Evolutionary conservation across 2,888 invertebrate genomes (phyloP).

Genomic region (Archaeoteleia sp.): DNA sequence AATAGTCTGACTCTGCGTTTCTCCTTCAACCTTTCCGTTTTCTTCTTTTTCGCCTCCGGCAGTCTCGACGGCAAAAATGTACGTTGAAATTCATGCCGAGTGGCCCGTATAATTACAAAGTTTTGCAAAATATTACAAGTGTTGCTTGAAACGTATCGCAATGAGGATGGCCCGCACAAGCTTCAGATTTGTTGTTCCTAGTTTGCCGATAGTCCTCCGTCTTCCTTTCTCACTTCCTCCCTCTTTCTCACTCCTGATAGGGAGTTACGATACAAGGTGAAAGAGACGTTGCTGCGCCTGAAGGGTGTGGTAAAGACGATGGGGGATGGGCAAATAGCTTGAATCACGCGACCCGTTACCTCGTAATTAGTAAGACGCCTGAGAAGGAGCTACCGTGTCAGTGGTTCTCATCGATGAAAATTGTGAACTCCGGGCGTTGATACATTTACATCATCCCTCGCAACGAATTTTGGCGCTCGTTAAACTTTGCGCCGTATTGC

Average conservation of each 20-base stretch:
- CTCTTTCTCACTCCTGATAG: constrained; percentile 17
- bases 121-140: constrained; percentile 63
- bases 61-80: constrained; percentile 9
- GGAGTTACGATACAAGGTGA: constrained; percentile 24
- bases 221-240: constrained; percentile 2
- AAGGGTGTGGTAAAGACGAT: constrained; percentile 47
- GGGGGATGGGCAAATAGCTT: constrained; percentile 61
- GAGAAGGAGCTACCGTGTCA: constrained; percentile 52
- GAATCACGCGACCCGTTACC: constrained; percentile 66
- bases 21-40: constrained; percentile 11
- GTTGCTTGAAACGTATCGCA: too few relatives aligned
- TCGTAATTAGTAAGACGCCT: constrained; percentile 68
- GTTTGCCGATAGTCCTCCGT: constrained; percentile 33
- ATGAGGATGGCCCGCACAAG: constrained; percentile 8
- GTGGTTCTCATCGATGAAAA: constrained; percentile 21
- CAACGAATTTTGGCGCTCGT: too few relatives aligned
- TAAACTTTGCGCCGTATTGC: too few relatives aligned
- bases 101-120: constrained; percentile 50
- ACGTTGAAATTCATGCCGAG: constrained; percentile 25
- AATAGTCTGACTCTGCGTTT: constrained; percentile 15
- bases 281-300: constrained; percentile 38
- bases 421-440: too few relatives aligned
- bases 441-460: too few relatives aligned
- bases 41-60: constrained; percentile 65
- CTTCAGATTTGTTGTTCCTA: constrained; percentile 36